Conservation (phyloP, 2,797 vertebrate species). For the Sebastes variabilis region DNA sequence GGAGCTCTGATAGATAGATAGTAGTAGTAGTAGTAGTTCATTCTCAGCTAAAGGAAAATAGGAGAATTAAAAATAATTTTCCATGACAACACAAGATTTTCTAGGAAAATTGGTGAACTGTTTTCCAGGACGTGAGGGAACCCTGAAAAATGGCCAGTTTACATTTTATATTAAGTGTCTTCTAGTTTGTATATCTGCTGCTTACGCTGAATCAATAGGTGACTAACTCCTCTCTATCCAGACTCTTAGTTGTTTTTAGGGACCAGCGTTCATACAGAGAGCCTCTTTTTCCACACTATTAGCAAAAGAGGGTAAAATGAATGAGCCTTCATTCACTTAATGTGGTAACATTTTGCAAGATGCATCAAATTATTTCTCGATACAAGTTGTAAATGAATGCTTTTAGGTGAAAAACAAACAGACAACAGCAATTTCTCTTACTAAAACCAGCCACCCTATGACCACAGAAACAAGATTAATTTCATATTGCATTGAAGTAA, state of each 20-base stretch:
- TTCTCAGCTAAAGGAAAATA: neutral
- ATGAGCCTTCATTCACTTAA: neutral
- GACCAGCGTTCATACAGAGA: neutral
- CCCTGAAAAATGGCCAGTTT: neutral
- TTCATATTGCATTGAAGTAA: neutral
- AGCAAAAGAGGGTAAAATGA: neutral
- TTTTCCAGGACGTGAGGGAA: neutral
- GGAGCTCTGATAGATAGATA: too few relatives aligned
- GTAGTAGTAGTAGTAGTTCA: too few relatives aligned
- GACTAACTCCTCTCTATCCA: neutral
- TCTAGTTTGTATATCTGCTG: neutral
- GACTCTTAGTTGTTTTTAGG: neutral
- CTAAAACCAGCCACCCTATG: neutral
- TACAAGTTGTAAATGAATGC: neutral
- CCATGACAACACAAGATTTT: neutral
- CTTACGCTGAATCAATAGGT: neutral
- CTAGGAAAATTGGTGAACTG: neutral
- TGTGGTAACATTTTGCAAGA: neutral
- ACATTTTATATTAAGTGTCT: neutral
- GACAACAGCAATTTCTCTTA: neutral
- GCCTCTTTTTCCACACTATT: neutral
- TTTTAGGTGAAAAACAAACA: neutral
- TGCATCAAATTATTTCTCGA: neutral
- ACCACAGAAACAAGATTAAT: neutral
- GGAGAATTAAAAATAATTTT: neutral